A percentile compares a stretch with the other conserved stretches of the same genome.
phyloP scores from a whole-genome alignment of 2,113 vertebrate genomes.

The Xerus inauris region DNA sequence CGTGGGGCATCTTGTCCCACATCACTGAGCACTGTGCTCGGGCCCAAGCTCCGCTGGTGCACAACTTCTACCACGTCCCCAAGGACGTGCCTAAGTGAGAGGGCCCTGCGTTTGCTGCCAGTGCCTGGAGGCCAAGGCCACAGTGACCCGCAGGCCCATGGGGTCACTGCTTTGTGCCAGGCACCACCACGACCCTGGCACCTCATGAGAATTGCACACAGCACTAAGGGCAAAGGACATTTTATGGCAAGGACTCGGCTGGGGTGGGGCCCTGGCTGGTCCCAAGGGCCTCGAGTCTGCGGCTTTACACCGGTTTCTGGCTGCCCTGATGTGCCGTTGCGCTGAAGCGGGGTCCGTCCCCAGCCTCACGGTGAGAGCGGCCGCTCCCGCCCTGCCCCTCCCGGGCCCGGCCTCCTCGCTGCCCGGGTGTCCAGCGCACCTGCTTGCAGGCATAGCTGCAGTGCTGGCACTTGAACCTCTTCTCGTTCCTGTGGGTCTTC shows the following conservation, averaged over 20 bases:
- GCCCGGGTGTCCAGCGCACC: slow-evolving; percentile 10
- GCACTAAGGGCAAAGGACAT: rapidly evolving
- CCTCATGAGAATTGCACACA: rapidly evolving
- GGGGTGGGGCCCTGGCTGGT: rapidly evolving
- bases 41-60: no score
- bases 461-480: slow-evolving; percentile 73
- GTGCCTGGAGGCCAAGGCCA: rapidly evolving
- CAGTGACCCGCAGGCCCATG: rapidly evolving
- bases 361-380: rapidly evolving
- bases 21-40: no score
- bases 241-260: rapidly evolving
- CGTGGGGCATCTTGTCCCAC: rapidly evolving
- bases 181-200: rapidly evolving
- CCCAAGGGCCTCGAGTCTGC: rapidly evolving
- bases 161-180: rapidly evolving
- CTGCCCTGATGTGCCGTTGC: neutral
- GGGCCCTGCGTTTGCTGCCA: neutral
- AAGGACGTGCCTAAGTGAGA: neutral
- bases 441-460: slow-evolving; percentile 79
- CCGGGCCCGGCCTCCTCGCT: rapidly evolving
- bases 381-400: neutral
- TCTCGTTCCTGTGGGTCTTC: slow-evolving; percentile 80
- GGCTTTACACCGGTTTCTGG: neutral
- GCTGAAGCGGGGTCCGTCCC: no score
- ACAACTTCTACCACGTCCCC: rapidly evolving